Evolutionary conservation across 2,888 invertebrate species (phyloP), one percentile per base, ranked within the genome.

Genomic region (Lissocephala sabroskyi): DNA sequence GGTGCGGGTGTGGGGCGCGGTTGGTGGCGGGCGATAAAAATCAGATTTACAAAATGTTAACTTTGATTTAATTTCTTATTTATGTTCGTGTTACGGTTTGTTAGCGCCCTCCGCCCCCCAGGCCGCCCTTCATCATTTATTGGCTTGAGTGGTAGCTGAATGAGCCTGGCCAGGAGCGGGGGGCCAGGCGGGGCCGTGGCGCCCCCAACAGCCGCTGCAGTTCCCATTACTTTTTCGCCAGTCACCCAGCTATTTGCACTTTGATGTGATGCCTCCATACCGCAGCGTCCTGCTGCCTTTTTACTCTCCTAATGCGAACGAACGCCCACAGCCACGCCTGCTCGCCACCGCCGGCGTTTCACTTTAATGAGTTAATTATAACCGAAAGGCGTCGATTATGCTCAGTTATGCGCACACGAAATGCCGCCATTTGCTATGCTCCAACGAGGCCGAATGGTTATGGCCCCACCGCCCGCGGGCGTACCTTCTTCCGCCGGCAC

Each of bases 11-110:
- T n/a, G n/a, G n/a, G n/a, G 45, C 47, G 44, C 39, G n/a, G n/a
- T n/a, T n/a, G n/a, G n/a, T n/a, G n/a, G n/a, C n/a, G 42, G 50
- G 52, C 37, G 37, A 70, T 70, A 70, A 71, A 71, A 71, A 71
- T 76, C 70, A 67, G 76, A 76, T 71, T 71, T 75, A 71, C 76
- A 70, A 76, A 76, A 73, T 70, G 77, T 76, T 76, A 73, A 65
- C 71, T 76, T 73, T 73, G 71, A 73, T 73, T 73, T 73, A 74
- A 73, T 73, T 73, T 73, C 71, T 74, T 76, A 76, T 76, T 73
- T 74, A 73, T 77, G 76, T 71, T 58, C 53, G 49, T 16, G 35
- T 35, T 55, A 43, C 36, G 55, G 54, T 54, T 53, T 54, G 54
- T 47, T 42, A 26, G 47, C 36, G n/a, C 7, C 7, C 4, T 23